A percentile compares a stretch with the other conserved stretches of the same genome.
Evolutionary conservation across 2,888 invertebrate genomes (phyloP).

Genomic region (Xestia rhomboidea): DNA sequence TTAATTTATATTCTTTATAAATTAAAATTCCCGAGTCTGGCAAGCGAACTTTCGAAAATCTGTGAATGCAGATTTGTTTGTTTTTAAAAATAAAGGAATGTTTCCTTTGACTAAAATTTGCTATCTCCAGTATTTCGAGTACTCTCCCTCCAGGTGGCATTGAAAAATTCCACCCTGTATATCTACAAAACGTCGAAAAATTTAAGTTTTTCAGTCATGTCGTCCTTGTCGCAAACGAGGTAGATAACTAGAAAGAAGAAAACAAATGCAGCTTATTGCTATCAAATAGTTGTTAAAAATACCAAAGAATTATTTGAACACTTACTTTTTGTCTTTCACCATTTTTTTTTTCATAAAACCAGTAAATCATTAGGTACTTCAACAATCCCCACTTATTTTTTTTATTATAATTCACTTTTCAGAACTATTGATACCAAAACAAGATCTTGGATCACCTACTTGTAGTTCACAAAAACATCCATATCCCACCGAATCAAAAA

Average conservation of each 20-base stretch:
- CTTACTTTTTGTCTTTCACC: not conserved
- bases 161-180: too few relatives aligned
- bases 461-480: slow-evolving; percentile 15
- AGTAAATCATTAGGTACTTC: fast-evolving
- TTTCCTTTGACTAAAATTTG: too few relatives aligned
- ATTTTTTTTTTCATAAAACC: not conserved
- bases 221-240: too few relatives aligned
- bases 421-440: not conserved
- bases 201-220: too few relatives aligned
- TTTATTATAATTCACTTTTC: not conserved
- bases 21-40: too few relatives aligned
- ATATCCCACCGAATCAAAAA: slow-evolving; percentile 2
- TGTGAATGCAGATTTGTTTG: too few relatives aligned
- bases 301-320: not conserved
- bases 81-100: too few relatives aligned
- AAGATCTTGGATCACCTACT: not conserved
- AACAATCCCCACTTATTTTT: not conserved
- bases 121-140: too few relatives aligned
- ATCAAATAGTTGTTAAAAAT: not conserved
- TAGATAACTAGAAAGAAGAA: not conserved
- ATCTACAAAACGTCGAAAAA: too few relatives aligned
- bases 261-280: not conserved
- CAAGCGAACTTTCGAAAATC: too few relatives aligned
- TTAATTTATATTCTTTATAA: too few relatives aligned
- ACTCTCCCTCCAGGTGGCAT: too few relatives aligned